Conservation (phyloP, 2,888 invertebrate genomes). For the Silvanus unidentatus region DNA sequence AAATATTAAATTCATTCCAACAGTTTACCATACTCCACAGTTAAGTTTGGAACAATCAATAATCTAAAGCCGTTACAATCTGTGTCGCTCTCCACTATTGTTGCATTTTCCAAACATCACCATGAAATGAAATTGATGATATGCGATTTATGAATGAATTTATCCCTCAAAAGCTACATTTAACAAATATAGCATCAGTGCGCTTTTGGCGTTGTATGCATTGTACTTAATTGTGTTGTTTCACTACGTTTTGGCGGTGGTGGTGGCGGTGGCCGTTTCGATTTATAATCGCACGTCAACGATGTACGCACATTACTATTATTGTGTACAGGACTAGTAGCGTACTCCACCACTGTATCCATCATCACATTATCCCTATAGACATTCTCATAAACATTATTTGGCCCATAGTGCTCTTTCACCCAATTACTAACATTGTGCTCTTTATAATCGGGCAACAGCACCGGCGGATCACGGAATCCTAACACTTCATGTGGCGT, state of each 20-base stretch:
- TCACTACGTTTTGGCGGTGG: slow-evolving; percentile 87
- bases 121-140: too few relatives aligned
- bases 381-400: slow-evolving; percentile 75
- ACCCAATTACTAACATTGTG: slow-evolving; percentile 88
- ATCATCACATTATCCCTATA: slow-evolving; percentile 44
- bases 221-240: slow-evolving; percentile 61
- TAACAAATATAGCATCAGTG: slow-evolving; percentile 37
- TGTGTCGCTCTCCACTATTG: too few relatives aligned
- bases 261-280: slow-evolving; percentile 76
- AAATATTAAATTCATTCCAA: too few relatives aligned
- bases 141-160: too few relatives aligned
- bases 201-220: slow-evolving; percentile 41
- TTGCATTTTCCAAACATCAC: too few relatives aligned
- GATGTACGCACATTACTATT: slow-evolving; percentile 12
- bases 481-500: slow-evolving; percentile 88
- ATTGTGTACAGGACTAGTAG: slow-evolving; percentile 41
- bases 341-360: slow-evolving; percentile 48
- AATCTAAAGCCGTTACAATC: too few relatives aligned
- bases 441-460: slow-evolving; percentile 68
- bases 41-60: too few relatives aligned
- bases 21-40: too few relatives aligned
- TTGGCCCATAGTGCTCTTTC: slow-evolving; percentile 74
- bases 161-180: too few relatives aligned
- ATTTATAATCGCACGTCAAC: slow-evolving; percentile 21
- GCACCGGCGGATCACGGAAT: slow-evolving; percentile 72